These are phyloP conservation scores for Drosophila funebris DNA, from an alignment of 1,140 invertebrate genomes.

Conservation along the genomic window DNA sequence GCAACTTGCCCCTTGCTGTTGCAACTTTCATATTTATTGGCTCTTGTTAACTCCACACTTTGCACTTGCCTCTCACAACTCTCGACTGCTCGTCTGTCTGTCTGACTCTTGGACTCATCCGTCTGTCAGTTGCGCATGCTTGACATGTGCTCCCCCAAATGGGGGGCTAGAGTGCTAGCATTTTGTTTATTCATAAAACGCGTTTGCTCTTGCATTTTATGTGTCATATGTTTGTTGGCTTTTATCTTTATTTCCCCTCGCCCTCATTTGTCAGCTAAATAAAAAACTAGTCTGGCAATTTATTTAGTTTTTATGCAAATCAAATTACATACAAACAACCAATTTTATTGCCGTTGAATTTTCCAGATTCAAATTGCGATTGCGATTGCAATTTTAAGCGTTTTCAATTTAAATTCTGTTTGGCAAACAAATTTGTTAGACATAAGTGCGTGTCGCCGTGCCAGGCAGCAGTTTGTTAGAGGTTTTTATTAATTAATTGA, in stretches of 20 bases:
- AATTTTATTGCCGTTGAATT: slow-evolving; percentile 38
- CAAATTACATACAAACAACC: slow-evolving; percentile 55
- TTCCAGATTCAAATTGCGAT: background rate
- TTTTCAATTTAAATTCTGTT: slow-evolving; percentile 57
- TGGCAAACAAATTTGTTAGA: slow-evolving; percentile 39
- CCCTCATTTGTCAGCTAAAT: slow-evolving; percentile 12
- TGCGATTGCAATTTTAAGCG: slow-evolving; percentile 16
- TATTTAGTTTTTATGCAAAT: slow-evolving; percentile 76
- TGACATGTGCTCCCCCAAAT: slow-evolving; percentile 4
- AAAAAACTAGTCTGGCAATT: slow-evolving; percentile 48
- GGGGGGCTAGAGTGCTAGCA: slow-evolving; percentile 25
- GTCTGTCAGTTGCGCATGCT: background rate
- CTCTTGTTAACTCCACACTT: slow-evolving; percentile 43
- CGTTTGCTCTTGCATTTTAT: slow-evolving; percentile 22
- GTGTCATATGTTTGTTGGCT: slow-evolving; percentile 33
- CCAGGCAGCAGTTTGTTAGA: slow-evolving; percentile 33
- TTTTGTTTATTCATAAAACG: slow-evolving; percentile 66
- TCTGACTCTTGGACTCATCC: background rate
- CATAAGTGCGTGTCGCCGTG: slow-evolving; percentile 24
- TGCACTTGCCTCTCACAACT: background rate
- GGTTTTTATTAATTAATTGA: slow-evolving; percentile 68
- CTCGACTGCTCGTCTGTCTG: background rate
- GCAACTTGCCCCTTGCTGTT: background rate
- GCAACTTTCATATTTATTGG: slow-evolving; percentile 64
- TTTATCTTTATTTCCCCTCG: slow-evolving; percentile 14